Conservation (phyloP, 1,140 invertebrate genomes). For the Drosophila triauraria region DNA sequence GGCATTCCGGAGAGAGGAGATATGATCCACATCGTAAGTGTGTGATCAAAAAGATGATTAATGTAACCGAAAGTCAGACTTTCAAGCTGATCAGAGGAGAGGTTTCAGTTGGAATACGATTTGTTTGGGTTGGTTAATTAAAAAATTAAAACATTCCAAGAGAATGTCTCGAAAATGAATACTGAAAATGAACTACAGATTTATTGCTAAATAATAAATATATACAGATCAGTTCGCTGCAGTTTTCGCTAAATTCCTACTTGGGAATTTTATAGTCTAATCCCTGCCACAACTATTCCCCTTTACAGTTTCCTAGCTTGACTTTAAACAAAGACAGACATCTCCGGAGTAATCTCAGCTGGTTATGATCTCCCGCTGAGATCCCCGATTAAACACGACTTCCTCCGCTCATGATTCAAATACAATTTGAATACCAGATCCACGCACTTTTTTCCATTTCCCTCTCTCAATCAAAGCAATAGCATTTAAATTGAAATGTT, state of each 20-base stretch:
- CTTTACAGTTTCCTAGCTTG: not conserved
- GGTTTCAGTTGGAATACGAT: not conserved
- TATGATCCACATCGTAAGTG: conserved; percentile 14
- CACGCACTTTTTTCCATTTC: conserved; percentile 24
- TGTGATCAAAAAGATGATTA: conserved; percentile 16
- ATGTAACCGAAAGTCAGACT: not conserved
- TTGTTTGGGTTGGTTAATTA: no score
- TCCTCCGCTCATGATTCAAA: conserved; percentile 25
- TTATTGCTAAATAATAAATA: no score
- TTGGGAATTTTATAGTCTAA: not conserved
- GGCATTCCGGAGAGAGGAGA: conserved; percentile 12
- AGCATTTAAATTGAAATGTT: conserved; percentile 47
- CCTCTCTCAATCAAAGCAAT: conserved; percentile 32
- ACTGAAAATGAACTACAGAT: no score
- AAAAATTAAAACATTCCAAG: not conserved
- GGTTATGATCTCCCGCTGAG: conserved; percentile 7
- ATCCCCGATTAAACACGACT: conserved; percentile 27
- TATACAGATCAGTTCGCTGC: no score
- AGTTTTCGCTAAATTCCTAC: not conserved
- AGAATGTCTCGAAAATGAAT: not conserved
- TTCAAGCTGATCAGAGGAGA: not conserved
- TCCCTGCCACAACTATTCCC: not conserved
- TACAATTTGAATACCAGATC: conserved; percentile 28
- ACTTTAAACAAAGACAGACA: not conserved
- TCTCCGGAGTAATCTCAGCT: no score